Base-by-base conservation (phyloP, 2,888 invertebrate genomes). In the Melipona beecheii region DNA sequence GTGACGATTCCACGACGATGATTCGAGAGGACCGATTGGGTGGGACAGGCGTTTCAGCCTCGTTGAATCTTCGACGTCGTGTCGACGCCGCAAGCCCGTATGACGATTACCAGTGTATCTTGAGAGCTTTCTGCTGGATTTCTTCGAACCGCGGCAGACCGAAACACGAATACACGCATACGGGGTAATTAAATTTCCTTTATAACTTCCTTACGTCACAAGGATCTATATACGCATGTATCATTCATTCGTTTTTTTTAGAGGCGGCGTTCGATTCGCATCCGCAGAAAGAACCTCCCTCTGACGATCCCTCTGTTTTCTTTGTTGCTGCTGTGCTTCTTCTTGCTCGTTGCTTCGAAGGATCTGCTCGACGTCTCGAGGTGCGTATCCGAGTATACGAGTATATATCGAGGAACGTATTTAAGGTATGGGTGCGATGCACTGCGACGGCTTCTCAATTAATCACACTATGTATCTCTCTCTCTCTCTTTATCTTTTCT, bases 21-120 rank as follows among this genome's bases (percentile, higher is more conserved):
- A 80, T 79, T 84, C 84, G 79, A 79, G 84, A 80, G 78, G 83
- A 75, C 78, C 84, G 83, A 78, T 75, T 83, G 83, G 84, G 84
- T 83, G 83, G 84, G 84, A 79, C 78, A 36, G 43, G 68, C 75
- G 78, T 75, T 78, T 78, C 43, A 36, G 43, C 31, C 65, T 69
- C 71, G 70, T 77, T 78, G 74, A 62, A 71, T 72, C 21, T 69
- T 73, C 72, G 27, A 75, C 62, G 83, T 64, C 76, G 24, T 36
- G 58, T 56, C 36, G 31, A 27, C 62, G 17, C n/a, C 50, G 31
- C 13, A 43, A 27, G 27, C 52, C 6, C 36, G 9, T 9, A 9
- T 2, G 54, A 56, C 19, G 54, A 75, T 62, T 9, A 31, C 31
- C 15, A 64, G 31, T 15, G 52, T 54, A 73, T 60, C 64, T 72